These are phyloP conservation scores for Eurypyga helias DNA, from an alignment of 2,113 vertebrate species.

Conservation along the genomic window DNA sequence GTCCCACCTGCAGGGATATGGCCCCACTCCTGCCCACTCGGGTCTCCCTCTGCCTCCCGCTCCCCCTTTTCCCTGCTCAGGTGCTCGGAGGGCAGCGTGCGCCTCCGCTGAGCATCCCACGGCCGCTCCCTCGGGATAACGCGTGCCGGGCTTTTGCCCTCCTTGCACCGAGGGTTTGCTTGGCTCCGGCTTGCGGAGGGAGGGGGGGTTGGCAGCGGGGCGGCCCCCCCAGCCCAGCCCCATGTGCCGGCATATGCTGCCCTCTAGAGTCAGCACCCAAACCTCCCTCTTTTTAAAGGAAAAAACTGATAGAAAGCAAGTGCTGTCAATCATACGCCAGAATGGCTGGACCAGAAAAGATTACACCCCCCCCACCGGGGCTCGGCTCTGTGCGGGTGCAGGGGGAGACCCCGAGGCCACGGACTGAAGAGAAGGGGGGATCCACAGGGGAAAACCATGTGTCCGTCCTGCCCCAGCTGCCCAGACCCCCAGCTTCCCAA, in stretches of 20 bases:
- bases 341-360: neutral
- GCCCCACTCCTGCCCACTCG: accelerated
- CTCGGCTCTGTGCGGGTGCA: neutral
- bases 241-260: constrained; percentile 58
- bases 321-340: neutral
- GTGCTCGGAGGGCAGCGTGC: neutral
- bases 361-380: accelerated
- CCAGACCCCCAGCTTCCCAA: neutral
- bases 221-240: neutral
- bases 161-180: accelerated
- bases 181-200: accelerated
- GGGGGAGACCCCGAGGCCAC: neutral
- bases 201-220: neutral
- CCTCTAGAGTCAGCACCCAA: constrained; percentile 60
- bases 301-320: neutral
- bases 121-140: neutral
- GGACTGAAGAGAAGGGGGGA: neutral
- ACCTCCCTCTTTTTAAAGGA: neutral
- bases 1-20: neutral
- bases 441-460: accelerated
- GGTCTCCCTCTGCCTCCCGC: neutral
- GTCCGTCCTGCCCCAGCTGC: neutral
- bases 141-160: neutral
- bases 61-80: neutral
- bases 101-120: neutral